Conservation (phyloP, 2,797 vertebrate species). For the Chloroceryle amazona region DNA sequence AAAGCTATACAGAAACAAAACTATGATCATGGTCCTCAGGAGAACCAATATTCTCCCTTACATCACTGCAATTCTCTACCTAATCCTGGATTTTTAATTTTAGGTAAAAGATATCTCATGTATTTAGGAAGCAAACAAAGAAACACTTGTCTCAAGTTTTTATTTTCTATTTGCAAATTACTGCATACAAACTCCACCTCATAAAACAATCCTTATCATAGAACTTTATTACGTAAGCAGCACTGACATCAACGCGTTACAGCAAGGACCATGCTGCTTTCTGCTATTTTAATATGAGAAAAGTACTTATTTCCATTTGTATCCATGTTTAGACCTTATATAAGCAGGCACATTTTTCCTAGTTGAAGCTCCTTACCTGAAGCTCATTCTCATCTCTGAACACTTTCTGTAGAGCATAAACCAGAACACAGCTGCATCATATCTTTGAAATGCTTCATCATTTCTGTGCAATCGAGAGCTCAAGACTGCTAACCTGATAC, state of each 20-base stretch:
- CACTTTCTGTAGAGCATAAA: neutral
- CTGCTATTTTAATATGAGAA: neutral
- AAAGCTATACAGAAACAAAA: neutral
- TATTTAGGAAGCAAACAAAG: neutral
- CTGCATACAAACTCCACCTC: neutral
- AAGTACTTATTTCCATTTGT: neutral
- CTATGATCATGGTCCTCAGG: neutral
- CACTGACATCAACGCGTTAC: neutral
- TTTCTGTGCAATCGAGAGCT: neutral
- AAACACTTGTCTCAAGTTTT: neutral
- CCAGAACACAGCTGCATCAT: neutral
- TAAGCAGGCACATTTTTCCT: neutral
- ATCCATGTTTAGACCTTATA: neutral
- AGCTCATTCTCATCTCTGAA: neutral
- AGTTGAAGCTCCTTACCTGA: neutral
- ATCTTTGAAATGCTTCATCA: neutral
- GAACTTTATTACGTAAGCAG: neutral
- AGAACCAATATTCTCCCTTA: neutral
- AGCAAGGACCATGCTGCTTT: neutral
- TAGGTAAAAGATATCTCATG: neutral
- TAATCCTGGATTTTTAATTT: neutral
- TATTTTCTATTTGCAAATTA: neutral
- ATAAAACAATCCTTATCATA: neutral
- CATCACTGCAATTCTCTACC: neutral
- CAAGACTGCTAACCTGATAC: neutral